These are phyloP conservation scores for Anticlea derivata DNA, from an alignment of 2,888 invertebrate genomes.

Conservation along the genomic window DNA sequence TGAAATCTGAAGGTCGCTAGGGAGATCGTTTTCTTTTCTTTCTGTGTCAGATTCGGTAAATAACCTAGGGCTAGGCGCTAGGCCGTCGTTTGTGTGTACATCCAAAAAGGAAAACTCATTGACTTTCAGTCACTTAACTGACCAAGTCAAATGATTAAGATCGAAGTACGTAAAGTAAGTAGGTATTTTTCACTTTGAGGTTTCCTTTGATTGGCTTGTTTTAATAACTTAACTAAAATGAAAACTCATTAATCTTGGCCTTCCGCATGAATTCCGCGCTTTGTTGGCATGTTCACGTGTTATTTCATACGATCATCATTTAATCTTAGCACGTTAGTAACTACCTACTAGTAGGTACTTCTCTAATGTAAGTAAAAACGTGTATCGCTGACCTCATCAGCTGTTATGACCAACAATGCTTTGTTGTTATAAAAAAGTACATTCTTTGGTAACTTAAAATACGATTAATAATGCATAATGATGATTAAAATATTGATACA, in stretches of 20 bases:
- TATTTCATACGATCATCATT: slow-evolving; percentile 28
- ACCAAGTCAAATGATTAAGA: neutral
- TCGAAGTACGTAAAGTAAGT: no score
- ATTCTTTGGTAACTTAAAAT: slow-evolving; percentile 19
- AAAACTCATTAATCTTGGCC: slow-evolving; percentile 31
- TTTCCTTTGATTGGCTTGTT: no score
- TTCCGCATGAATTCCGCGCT: slow-evolving; percentile 31
- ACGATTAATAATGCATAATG: neutral
- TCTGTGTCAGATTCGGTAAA: no score
- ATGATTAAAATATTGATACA: no score
- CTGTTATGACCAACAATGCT: slow-evolving; percentile 24
- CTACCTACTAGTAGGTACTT: slow-evolving; percentile 2
- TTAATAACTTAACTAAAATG: no score
- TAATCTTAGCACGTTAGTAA: slow-evolving; percentile 19
- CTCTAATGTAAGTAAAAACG: slow-evolving; percentile 18
- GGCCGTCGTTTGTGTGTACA: slow-evolving; percentile 1
- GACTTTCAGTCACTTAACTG: neutral
- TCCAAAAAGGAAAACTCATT: no score
- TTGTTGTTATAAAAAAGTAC: slow-evolving; percentile 26
- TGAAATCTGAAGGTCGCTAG: slow-evolving; percentile 76
- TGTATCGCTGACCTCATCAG: slow-evolving; percentile 28
- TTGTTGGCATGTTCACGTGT: slow-evolving; percentile 13
- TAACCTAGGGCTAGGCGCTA: no score
- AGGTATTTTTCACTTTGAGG: no score
- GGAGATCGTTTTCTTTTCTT: slow-evolving; percentile 55